Conservation (phyloP, 30 jellyfish, hydroid and myxozoan genomes). For the Rhopilema esculentum region DNA sequence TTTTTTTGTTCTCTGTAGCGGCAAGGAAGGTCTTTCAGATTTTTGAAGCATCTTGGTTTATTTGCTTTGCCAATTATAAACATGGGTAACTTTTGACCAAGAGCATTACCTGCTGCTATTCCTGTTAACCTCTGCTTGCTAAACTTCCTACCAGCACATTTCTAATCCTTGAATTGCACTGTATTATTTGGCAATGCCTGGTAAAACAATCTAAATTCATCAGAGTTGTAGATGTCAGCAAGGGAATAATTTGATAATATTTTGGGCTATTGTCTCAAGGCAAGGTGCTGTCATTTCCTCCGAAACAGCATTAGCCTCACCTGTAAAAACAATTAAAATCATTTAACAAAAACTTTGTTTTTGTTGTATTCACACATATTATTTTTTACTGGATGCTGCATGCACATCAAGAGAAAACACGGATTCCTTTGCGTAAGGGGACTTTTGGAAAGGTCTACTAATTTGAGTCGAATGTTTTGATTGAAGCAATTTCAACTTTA, state of each 20-base stretch:
- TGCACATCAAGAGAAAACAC: too few relatives aligned
- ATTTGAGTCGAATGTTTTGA: too few relatives aligned
- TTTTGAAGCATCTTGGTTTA: slow-evolving; percentile 55
- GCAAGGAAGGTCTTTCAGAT: slow-evolving; percentile 24
- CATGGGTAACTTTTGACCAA: slow-evolving; percentile 63
- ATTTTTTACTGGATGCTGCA: too few relatives aligned
- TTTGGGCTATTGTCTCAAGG: slow-evolving; percentile 69
- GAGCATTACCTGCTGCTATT: slow-evolving; percentile 55
- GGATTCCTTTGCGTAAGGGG: too few relatives aligned
- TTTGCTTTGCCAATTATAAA: slow-evolving; percentile 43
- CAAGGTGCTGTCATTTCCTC: slow-evolving; percentile 79
- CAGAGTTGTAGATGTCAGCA: slow-evolving; percentile 56
- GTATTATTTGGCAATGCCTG: slow-evolving; percentile 32
- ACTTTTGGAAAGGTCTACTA: too few relatives aligned
- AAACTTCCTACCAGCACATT: slow-evolving; percentile 59
- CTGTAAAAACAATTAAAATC: too few relatives aligned
- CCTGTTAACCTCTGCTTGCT: slow-evolving; percentile 57
- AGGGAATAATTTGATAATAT: slow-evolving; percentile 37
- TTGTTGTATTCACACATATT: too few relatives aligned
- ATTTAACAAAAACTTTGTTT: too few relatives aligned
- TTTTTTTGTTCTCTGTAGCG: slow-evolving; percentile 19
- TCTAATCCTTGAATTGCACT: slow-evolving; percentile 29
- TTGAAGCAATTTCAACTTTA: too few relatives aligned
- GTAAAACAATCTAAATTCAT: slow-evolving; percentile 70
- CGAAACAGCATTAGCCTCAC: too few relatives aligned